phyloP scores from a whole-genome alignment of 2,797 vertebrate species.

The Oceanodroma leucorhoa region DNA sequence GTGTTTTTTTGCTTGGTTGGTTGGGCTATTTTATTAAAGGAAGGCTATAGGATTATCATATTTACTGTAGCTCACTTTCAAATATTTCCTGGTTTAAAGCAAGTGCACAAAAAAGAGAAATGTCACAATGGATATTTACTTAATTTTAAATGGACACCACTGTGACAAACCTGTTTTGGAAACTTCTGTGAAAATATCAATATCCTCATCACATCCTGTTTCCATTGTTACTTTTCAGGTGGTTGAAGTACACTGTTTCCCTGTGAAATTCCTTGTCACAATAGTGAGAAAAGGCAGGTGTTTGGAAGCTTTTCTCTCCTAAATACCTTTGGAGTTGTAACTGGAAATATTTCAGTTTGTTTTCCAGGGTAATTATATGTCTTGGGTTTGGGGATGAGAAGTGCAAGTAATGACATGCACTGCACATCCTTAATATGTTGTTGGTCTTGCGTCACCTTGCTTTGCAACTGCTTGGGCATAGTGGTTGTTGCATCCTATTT shows the following conservation, averaged over 20 bases:
- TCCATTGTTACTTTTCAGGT: constrained; percentile 42
- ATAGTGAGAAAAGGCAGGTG: constrained; percentile 34
- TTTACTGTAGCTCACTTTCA: constrained; percentile 6
- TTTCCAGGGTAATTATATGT: background rate
- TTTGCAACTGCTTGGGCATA: background rate
- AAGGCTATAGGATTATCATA: background rate
- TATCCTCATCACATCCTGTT: constrained; percentile 36
- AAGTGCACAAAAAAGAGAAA: constrained; percentile 48
- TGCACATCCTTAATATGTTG: background rate
- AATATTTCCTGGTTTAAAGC: constrained; percentile 35
- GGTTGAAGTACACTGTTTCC: background rate
- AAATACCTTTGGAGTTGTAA: background rate
- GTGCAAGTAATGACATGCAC: background rate
- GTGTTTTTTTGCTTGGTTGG: background rate
- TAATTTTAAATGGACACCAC: constrained; percentile 7
- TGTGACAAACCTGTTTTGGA: constrained; percentile 30
- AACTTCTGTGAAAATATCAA: constrained; percentile 15
- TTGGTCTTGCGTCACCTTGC: background rate
- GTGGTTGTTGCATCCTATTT: background rate
- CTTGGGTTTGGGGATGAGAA: background rate
- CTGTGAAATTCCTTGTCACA: constrained; percentile 34
- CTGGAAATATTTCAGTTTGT: background rate
- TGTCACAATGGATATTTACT: constrained; percentile 53
- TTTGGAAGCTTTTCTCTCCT: background rate
- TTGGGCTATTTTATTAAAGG: background rate